Base-by-base conservation (phyloP, 2,888 invertebrate genomes). In the Callimorpha dominula region DNA sequence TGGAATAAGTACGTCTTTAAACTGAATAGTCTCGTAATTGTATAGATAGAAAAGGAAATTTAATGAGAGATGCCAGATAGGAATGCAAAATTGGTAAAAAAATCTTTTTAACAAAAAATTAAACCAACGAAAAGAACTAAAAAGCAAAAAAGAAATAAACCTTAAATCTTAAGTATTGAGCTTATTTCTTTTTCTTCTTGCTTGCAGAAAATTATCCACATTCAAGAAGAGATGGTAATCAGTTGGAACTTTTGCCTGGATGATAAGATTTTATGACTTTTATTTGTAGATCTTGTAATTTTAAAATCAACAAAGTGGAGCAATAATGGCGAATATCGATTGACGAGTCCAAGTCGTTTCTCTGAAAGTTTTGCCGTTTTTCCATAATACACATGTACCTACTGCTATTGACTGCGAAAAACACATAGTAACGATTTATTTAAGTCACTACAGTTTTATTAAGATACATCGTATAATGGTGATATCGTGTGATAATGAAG, bases 161-260 rank as follows among this genome's bases (percentile, higher is more conserved):
- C n/a, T n/a, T n/a, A n/a, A n/a, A n/a, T n/a, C n/a, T n/a, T n/a
- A n/a, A n/a, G n/a, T n/a, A n/a, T n/a, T n/a, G n/a, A n/a, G n/a
- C n/a, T n/a, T n/a, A n/a, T n/a, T n/a, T n/a, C n/a, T n/a, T n/a
- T 6, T 60, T 60, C 31, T 60, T 31, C 31, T 60, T 60, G 6
- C 5, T 60, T 60, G 60, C 60, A 60, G 60, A 31, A 60, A 60
- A 31, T 60, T 60, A 31, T 60, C 60, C 31, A 60, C 31, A 60
- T 60, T 60, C 60, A 31, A 60, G 60, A 60, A 60, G 60, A 60
- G 60, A 12, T 60, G 60, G 60, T 60, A 60, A 60, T 60, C 31
- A 60, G 11, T n/a, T n/a, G 20, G 17, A 20, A 20, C 20, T 57
- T 20, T 6, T 11, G 60, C 60, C 12, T 1, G 60, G 14, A 11